Base-by-base conservation (phyloP, 35 echinoderm and acorn worm species). In the Lytechinus pictus region DNA sequence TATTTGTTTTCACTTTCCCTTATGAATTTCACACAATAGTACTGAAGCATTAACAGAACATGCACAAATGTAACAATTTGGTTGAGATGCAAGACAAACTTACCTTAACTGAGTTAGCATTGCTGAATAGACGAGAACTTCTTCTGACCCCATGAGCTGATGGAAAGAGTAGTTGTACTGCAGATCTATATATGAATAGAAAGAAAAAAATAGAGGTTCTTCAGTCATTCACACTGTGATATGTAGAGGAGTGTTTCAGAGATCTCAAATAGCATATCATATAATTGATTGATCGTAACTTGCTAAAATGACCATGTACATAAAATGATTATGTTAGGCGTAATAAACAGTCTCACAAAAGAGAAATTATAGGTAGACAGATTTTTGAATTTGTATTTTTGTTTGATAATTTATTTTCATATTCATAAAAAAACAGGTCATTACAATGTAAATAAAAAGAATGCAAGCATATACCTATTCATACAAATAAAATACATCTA, bases 21-120 rank as follows among this genome's bases (percentile, higher is more conserved):
- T 2, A n/a, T 79, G 16, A 79, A 79, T 24, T 24, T 79, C 8
- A 79, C 21, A 79, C 66, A 3, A 24, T 79, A 79, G 21, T n/a
- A 79, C 66, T 24, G 19, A 7, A 9, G 13, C 56, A 79, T 79
- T 27, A 19, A 79, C n/a, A 24, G 21, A 24, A 79, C 6, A 24
- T 79, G 66, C 66, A 79, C 16, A 79, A 24, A 79, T 24, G 6
- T 16, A 79, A 7, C 4, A 79, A 16, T 24, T 24, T 24, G 66
- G 14, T 79, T 79, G 66, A 5, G 6, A 79, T 79, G 93, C 52
- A 14, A 54, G 88, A 93, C 56, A 44, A 10, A 93, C 86, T 97
- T 94, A 97, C 97, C 92, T 99, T 99, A 52, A 99, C 98, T 95
- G 98, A 98, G 95, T 99, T 99, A 51, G 98, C 96, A 96, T 97